Conservation (phyloP, 2,888 invertebrate genomes). For the Melanostoma mellinum region DNA sequence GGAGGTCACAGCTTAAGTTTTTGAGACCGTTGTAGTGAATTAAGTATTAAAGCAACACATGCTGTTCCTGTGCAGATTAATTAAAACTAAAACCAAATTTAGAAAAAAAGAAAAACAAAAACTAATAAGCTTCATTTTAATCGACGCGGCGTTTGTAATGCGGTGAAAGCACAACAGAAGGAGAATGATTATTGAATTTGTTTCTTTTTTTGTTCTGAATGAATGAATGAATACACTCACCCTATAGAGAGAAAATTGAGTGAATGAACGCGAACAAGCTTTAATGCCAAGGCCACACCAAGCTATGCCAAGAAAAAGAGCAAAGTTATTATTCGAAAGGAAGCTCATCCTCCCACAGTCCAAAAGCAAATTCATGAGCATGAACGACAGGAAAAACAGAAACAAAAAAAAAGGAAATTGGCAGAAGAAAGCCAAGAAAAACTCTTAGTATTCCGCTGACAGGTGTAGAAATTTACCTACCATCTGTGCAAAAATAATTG, state of each 20-base stretch:
- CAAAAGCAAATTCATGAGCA: constrained; percentile 27
- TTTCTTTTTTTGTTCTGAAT: too few species aligned
- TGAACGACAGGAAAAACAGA: constrained; percentile 2
- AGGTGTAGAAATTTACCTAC: constrained; percentile 65
- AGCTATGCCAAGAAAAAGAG: constrained; percentile 24
- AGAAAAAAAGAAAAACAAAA: too few species aligned
- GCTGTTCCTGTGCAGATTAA: too few species aligned
- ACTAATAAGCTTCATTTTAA: too few species aligned
- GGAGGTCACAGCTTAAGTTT: too few species aligned
- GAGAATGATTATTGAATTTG: too few species aligned
- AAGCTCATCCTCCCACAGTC: background rate
- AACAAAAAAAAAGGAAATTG: constrained; percentile 58
- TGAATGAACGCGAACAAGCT: constrained; percentile 10
- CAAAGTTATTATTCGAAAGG: background rate
- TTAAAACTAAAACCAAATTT: too few species aligned
- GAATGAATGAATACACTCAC: too few species aligned
- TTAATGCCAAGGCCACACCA: constrained; percentile 51
- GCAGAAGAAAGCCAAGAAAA: constrained; percentile 60
- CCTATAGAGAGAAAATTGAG: background rate
- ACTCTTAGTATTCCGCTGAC: constrained; percentile 55
- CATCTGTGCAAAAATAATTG: constrained; percentile 64
- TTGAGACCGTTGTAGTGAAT: too few species aligned
- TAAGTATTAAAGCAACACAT: too few species aligned
- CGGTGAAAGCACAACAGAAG: too few species aligned
- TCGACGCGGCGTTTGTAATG: too few species aligned